A percentile compares a stretch with the other conserved stretches of the same genome.
Evolutionary conservation across 2,797 vertebrate genomes (phyloP).

Genomic region (Podarcis lilfordi): DNA sequence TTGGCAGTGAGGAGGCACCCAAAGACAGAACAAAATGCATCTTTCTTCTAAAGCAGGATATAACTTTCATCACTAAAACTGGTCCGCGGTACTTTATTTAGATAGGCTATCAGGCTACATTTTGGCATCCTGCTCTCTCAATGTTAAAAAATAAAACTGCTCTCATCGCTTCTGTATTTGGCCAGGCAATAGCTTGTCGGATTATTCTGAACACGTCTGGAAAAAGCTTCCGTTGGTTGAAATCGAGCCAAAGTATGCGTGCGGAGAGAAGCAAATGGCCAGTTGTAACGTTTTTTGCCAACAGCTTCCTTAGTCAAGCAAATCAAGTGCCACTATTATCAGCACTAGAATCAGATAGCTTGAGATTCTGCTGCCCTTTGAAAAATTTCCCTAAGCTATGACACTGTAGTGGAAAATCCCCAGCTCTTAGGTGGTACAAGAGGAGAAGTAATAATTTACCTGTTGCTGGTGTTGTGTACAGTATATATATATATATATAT

Average conservation of each 20-base stretch:
- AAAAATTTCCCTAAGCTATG: slow-evolving; percentile 75
- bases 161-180: slow-evolving; percentile 35
- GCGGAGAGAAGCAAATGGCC: slow-evolving; percentile 57
- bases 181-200: slow-evolving; percentile 1
- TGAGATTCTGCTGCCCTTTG: slow-evolving; percentile 70
- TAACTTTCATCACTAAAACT: slow-evolving; percentile 15
- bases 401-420: slow-evolving; percentile 80
- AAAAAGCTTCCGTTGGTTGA: slow-evolving; percentile 58
- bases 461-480: slow-evolving; percentile 44
- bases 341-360: slow-evolving; percentile 67
- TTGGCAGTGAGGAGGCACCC: no score
- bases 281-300: slow-evolving; percentile 66
- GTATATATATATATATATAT: neutral
- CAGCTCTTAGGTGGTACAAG: slow-evolving; percentile 66
- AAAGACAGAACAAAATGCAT: slow-evolving; percentile 6
- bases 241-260: slow-evolving; percentile 56
- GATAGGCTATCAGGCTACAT: slow-evolving; percentile 8
- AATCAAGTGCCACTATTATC: slow-evolving; percentile 66
- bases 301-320: slow-evolving; percentile 65
- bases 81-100: neutral
- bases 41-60: slow-evolving; percentile 16
- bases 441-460: slow-evolving; percentile 73
- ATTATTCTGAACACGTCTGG: slow-evolving; percentile 43
- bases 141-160: slow-evolving; percentile 29
- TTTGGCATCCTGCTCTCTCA: neutral